Base-by-base conservation (phyloP, 2,113 vertebrate species). In the Toxotes jaculatrix region DNA sequence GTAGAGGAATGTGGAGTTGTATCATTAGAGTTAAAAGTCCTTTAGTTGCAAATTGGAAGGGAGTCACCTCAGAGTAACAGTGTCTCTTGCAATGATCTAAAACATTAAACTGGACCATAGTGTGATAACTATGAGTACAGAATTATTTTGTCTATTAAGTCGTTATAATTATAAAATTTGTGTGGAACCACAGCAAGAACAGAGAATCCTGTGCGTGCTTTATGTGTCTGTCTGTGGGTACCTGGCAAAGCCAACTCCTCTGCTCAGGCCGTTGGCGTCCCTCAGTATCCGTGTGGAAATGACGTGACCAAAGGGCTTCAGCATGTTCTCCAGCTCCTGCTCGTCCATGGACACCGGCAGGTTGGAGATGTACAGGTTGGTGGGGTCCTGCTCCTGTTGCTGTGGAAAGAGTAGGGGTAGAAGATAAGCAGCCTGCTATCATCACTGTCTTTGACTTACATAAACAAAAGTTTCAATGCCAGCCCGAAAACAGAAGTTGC, bases 301-400 rank as follows among this genome's bases (percentile, higher is more conserved):
- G 71, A 95, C 95, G 9, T 95, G 95, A 67, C 95, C 94, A 14
- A 95, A 95, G 21, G 94, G 94, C 85, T 95, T 95, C 79, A 95
- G 91, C 95, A 95, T 95, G 88, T 95, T 95, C 93, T 95, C 94
- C 89, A 95, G 84, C 91, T 95, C 94, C 85, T 95, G 95, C 90
- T 95, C 95, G 9, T 95, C 95, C 95, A 95, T 95, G 53, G 94
- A 94, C 79, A 95, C 90, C 0, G 95, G 95, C 76, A 95, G 91
- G 86, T 95, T 95, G 16, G 95, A 95, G 89, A 95, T 95, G 89
- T 95, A 95, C 5, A 95, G 92, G 88, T 95, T 95, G 77, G 95
- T 95, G 64, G 95, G 95, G 77, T 95, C 94, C 86, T 95, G 94
- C 73, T 95, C 94, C 73, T 95, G 94, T 93, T 95, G 94, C 94